Evolutionary conservation across 2,797 vertebrate species (phyloP).

Genomic region (Emydoidea blandingii): DNA sequence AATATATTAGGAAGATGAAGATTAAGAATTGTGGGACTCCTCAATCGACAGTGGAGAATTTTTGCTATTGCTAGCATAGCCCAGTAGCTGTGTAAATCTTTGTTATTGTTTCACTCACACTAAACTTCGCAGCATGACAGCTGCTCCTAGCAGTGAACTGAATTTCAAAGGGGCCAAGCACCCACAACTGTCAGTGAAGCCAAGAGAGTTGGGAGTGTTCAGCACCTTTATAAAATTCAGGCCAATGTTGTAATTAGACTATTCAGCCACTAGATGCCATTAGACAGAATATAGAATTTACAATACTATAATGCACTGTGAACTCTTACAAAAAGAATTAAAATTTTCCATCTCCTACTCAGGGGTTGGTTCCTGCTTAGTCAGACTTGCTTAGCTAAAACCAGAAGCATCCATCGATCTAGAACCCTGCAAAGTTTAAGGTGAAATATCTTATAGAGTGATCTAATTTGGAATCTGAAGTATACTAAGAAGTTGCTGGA

Average conservation of each 20-base stretch:
- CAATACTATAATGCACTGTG: accelerated
- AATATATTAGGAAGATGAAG: not conserved
- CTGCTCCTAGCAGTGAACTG: not conserved
- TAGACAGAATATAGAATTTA: not conserved
- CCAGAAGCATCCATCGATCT: not conserved
- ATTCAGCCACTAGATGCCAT: conserved; percentile 69
- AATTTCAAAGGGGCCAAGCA: conserved; percentile 12
- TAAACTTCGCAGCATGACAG: not conserved
- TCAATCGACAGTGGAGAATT: not conserved
- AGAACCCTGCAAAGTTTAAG: not conserved
- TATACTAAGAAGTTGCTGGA: conserved; percentile 15
- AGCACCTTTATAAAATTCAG: not conserved
- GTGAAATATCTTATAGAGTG: not conserved
- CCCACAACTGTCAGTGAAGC: not conserved
- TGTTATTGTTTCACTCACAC: conserved; percentile 2
- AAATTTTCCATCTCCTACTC: not conserved
- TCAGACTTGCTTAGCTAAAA: not conserved
- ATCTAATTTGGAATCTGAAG: conserved; percentile 13
- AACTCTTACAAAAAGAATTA: not conserved
- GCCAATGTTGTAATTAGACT: conserved; percentile 31
- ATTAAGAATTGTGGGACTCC: not conserved
- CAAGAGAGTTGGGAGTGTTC: accelerated
- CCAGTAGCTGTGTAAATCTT: not conserved
- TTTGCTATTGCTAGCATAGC: not conserved
- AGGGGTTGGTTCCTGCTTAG: not conserved